Percentiles rank a stretch among this genome's conserved stretches.
These are phyloP conservation scores for Ivindomyrus marchei DNA, from an alignment of 2,113 vertebrate species.

Conservation along the genomic window DNA sequence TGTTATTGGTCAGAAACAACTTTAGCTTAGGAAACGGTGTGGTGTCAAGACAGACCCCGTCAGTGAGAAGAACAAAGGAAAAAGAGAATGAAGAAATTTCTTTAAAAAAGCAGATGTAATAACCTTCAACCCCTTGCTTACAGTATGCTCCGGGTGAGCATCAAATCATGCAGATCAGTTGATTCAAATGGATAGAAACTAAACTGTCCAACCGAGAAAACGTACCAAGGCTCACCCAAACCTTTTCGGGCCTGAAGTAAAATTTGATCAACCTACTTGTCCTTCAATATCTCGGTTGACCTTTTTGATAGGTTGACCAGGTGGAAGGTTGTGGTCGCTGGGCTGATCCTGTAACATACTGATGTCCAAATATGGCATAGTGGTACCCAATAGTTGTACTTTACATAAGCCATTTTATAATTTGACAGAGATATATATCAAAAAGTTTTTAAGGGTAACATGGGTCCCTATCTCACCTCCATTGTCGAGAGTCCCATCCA, in stretches of 20 bases:
- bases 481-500: not conserved
- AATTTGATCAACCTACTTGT: not conserved
- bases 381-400: not conserved
- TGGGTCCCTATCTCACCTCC: not conserved
- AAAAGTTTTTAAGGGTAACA: not conserved
- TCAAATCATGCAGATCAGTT: not conserved
- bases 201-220: not conserved
- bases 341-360: not conserved
- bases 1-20: not conserved
- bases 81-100: not conserved
- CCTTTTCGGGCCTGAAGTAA: not conserved
- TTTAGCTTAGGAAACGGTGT: not conserved
- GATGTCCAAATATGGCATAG: not conserved
- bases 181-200: not conserved
- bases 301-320: not conserved
- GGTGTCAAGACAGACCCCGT: not conserved
- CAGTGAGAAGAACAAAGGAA: not conserved
- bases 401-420: not conserved
- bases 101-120: not conserved
- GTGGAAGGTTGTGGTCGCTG: not conserved
- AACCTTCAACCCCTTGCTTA: not conserved
- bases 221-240: not conserved
- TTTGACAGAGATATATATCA: not conserved
- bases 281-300: not conserved
- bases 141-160: not conserved